These are phyloP conservation scores for Alca torda DNA, from an alignment of 2,797 vertebrate genomes.

Conservation along the genomic window DNA sequence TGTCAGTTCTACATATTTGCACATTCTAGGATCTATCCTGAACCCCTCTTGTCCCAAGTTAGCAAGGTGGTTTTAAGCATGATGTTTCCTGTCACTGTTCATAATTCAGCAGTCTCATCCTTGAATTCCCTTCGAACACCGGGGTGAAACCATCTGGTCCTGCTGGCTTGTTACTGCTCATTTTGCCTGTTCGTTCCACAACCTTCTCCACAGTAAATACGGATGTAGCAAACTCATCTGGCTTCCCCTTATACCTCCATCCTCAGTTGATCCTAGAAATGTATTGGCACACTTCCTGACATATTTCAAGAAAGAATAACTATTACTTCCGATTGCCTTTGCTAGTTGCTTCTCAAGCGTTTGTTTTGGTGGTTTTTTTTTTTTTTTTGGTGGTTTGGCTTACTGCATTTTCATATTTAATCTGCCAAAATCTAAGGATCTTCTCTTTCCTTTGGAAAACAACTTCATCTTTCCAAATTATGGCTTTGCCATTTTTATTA, in stretches of 20 bases:
- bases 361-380: too few relatives aligned
- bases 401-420: background rate
- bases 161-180: background rate
- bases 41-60: background rate
- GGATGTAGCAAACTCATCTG: background rate
- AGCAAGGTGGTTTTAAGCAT: background rate
- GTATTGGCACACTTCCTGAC: background rate
- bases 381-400: background rate
- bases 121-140: background rate
- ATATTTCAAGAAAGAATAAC: background rate
- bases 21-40: background rate
- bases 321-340: background rate
- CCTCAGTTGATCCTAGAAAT: background rate
- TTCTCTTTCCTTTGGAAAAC: background rate
- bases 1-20: background rate
- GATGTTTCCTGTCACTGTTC: background rate
- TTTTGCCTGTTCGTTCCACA: background rate
- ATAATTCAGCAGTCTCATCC: background rate
- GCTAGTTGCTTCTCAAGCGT: background rate
- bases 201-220: background rate
- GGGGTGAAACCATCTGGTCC: background rate
- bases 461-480: constrained; percentile 1
- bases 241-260: background rate
- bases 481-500: background rate
- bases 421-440: background rate